phyloP scores from a whole-genome alignment of 2,888 invertebrate species.

The Reticulitermes lucifugus region DNA sequence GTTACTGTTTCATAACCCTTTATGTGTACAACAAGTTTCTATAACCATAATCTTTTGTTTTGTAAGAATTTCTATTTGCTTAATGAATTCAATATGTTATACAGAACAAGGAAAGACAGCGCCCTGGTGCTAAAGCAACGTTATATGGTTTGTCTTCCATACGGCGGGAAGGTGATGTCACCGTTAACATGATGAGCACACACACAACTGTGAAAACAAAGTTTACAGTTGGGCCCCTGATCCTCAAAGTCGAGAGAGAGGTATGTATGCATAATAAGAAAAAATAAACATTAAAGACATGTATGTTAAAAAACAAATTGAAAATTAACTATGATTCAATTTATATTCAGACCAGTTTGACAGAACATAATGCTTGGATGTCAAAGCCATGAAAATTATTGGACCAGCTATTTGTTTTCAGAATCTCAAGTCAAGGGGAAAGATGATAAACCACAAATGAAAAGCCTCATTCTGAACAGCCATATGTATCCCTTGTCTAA shows the following conservation, averaged over 20 bases:
- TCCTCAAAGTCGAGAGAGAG: conserved; percentile 83
- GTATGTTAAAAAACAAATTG: no score
- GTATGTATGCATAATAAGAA: conserved; percentile 22
- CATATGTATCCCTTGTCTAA: no score
- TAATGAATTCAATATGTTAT: not conserved
- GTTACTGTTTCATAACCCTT: no score
- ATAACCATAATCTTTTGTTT: not conserved
- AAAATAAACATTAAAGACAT: no score
- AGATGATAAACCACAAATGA: no score
- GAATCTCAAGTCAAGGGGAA: no score
- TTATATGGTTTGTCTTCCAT: conserved; percentile 84
- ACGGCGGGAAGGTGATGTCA: conserved; percentile 83
- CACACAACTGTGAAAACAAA: conserved; percentile 87
- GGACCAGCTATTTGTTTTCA: no score
- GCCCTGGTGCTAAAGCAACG: conserved; percentile 79
- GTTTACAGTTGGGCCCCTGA: conserved; percentile 83
- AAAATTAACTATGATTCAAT: no score
- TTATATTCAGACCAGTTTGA: no score
- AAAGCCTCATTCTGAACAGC: no score
- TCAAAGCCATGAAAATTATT: no score
- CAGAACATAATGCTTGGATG: no score
- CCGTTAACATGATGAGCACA: conserved; percentile 81
- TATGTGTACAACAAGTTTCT: not conserved
- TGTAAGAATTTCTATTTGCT: not conserved
- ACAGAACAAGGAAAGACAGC: conserved; percentile 62